Conservation (phyloP, 2,797 vertebrate genomes). For the Oreonectes daqikongensis region DNA sequence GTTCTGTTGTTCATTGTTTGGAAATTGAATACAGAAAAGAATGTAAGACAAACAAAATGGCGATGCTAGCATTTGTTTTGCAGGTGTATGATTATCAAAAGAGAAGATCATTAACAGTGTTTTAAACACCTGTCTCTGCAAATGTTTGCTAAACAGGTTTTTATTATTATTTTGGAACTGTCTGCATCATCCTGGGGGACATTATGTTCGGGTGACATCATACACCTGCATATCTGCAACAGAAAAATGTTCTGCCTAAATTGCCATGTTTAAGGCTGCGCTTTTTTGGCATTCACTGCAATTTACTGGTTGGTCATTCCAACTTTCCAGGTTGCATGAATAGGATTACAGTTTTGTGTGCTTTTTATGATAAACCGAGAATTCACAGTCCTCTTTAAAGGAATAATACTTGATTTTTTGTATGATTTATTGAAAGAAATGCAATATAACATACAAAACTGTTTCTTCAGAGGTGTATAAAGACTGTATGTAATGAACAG, state of each 20-base stretch:
- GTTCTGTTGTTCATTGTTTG: background rate
- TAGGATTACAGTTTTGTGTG: constrained; percentile 6
- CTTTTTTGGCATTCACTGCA: background rate
- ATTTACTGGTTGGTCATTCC: background rate
- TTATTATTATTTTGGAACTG: constrained; percentile 13
- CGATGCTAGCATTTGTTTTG: background rate
- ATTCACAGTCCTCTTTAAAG: background rate
- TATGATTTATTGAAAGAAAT: too few relatives aligned
- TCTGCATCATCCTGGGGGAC: background rate
- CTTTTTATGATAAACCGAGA: background rate
- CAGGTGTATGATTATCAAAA: background rate
- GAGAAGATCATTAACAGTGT: background rate
- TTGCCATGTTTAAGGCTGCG: background rate
- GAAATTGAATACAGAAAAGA: background rate
- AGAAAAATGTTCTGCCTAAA: background rate
- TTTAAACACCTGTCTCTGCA: background rate
- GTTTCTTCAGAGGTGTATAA: too few relatives aligned
- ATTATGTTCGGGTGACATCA: background rate
- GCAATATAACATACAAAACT: too few relatives aligned
- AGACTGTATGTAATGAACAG: too few relatives aligned
- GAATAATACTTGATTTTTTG: too few relatives aligned
- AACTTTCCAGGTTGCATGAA: constrained; percentile 1
- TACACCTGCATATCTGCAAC: background rate
- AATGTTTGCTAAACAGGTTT: constrained; percentile 5
- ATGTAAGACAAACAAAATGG: background rate